phyloP scores from a whole-genome alignment of 2,888 invertebrate genomes.

The Isotomurus palustris region DNA sequence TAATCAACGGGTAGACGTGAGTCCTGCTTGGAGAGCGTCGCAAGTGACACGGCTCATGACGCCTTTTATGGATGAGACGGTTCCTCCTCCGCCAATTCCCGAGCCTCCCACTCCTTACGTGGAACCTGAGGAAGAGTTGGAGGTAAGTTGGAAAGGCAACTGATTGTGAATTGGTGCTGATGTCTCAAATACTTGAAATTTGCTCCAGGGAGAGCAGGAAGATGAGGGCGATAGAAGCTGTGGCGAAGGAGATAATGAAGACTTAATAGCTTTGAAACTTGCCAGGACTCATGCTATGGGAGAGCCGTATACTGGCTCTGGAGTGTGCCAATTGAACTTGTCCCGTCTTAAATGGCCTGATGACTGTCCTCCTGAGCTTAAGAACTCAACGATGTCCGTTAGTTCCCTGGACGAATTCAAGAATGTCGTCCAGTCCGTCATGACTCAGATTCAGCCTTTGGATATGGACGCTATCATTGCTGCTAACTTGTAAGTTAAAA shows the following conservation, averaged over 20 bases:
- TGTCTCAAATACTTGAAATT: not conserved
- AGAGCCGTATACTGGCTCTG: conserved; percentile 36
- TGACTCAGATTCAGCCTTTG: conserved; percentile 35
- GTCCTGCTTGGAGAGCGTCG: conserved; percentile 65
- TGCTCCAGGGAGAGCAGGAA: not conserved
- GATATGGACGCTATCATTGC: conserved; percentile 35
- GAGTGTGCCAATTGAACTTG: conserved; percentile 36
- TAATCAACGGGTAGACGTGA: conserved; percentile 40
- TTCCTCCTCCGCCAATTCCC: conserved; percentile 45
- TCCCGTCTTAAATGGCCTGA: conserved; percentile 30
- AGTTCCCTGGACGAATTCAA: conserved; percentile 39
- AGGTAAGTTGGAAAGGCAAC: too few species aligned
- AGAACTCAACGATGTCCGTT: conserved; percentile 36
- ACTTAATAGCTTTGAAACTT: conserved; percentile 26
- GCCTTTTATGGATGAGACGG: conserved; percentile 37
- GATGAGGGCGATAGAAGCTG: not conserved
- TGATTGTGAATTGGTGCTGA: too few species aligned
- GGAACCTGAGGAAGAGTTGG: conserved; percentile 18
- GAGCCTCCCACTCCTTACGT: conserved; percentile 18
- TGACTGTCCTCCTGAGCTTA: conserved; percentile 21
- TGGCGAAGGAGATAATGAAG: conserved; percentile 28
- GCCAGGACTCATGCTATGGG: conserved; percentile 39
- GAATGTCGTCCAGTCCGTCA: conserved; percentile 29
- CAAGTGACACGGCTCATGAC: conserved; percentile 59
- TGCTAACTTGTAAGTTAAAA: conserved; percentile 25